phyloP scores from a whole-genome alignment of 1,140 invertebrate genomes.

The Adelges cooleyi region DNA sequence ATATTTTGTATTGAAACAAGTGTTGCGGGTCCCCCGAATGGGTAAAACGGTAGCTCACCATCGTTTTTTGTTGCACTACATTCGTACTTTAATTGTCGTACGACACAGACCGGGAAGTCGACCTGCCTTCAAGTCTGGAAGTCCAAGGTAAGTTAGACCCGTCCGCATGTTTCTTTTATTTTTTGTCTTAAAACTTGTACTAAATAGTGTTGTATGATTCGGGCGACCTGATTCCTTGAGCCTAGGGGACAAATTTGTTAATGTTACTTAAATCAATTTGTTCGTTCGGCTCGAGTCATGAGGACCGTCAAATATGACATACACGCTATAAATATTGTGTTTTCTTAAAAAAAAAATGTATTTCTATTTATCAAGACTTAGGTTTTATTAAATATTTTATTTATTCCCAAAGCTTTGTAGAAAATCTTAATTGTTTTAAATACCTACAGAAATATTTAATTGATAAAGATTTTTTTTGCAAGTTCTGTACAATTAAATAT shows the following conservation, averaged over 20 bases:
- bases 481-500: too few species aligned
- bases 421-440: too few species aligned
- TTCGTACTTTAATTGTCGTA: constrained; percentile 22
- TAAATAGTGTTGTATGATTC: neutral
- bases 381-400: too few species aligned
- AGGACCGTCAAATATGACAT: constrained; percentile 10
- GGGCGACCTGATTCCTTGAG: constrained; percentile 24
- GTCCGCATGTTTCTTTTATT: too few species aligned
- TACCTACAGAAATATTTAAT: too few species aligned
- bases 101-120: neutral
- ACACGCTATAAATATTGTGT: too few species aligned
- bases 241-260: constrained; percentile 26
- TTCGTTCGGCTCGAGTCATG: constrained; percentile 29
- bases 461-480: too few species aligned
- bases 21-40: neutral
- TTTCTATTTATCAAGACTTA: too few species aligned
- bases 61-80: neutral
- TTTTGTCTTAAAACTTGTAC: too few species aligned
- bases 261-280: constrained; percentile 18
- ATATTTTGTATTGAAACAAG: constrained; percentile 27
- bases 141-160: neutral
- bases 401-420: too few species aligned
- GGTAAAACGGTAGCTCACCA: constrained; percentile 10
- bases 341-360: too few species aligned
- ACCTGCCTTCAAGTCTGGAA: too few species aligned